Evolutionary conservation across 2,888 invertebrate genomes (phyloP).

Genomic region (Metacarcinus magister): DNA sequence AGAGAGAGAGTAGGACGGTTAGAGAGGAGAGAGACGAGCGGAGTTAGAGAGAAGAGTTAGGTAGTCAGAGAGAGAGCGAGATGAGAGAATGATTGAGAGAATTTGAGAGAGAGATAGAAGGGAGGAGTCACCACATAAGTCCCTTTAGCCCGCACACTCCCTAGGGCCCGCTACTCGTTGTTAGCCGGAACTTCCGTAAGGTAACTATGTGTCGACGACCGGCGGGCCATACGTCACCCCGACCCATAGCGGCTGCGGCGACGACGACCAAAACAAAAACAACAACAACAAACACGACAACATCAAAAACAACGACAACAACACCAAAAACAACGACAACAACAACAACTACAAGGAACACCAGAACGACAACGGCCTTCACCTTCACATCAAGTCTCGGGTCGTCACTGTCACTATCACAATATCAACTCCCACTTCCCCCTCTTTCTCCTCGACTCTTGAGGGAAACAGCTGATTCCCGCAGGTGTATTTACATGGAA

Average conservation of each 20-base stretch:
- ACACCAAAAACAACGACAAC: neutral
- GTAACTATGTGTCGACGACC: neutral
- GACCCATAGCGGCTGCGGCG: constrained; percentile 8
- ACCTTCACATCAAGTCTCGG: neutral
- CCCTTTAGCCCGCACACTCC: neutral
- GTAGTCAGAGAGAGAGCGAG: constrained; percentile 36
- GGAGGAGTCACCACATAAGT: neutral
- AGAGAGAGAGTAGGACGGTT: neutral
- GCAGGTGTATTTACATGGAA: neutral
- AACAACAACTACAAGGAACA: neutral
- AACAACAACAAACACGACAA: neutral
- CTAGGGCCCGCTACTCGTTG: neutral
- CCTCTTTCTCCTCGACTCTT: neutral
- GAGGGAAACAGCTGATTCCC: neutral
- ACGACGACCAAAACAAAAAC: neutral
- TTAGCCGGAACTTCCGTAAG: constrained; percentile 33
- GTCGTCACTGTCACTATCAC: neutral
- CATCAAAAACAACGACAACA: neutral
- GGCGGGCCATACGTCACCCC: neutral
- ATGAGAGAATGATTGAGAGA: constrained; percentile 8
- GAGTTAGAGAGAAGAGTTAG: neutral
- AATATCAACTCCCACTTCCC: neutral
- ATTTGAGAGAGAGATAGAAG: neutral
- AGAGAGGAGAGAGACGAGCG: neutral
- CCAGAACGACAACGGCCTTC: neutral